These are phyloP conservation scores for Rhinichthys klamathensis DNA, from an alignment of 2,113 vertebrate genomes.

Conservation along the genomic window DNA sequence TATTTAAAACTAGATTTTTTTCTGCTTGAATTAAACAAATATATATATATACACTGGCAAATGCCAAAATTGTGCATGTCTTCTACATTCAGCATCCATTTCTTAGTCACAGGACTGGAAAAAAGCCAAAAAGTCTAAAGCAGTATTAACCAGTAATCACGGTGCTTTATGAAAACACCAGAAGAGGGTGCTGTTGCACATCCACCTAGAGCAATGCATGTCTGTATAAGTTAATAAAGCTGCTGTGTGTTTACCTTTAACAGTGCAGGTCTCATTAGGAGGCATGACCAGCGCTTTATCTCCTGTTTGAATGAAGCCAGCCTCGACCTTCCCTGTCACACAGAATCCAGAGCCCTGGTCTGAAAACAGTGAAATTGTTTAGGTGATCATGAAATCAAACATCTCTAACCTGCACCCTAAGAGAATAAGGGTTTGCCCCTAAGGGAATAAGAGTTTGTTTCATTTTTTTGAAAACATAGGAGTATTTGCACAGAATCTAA, in stretches of 20 bases:
- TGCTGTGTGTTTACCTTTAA: conserved; percentile 86
- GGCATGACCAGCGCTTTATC: conserved; percentile 92
- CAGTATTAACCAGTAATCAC: background rate
- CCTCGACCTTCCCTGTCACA: conserved; percentile 96
- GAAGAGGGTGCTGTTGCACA: conserved; percentile 60
- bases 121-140: background rate
- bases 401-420: background rate
- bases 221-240: background rate
- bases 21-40: background rate
- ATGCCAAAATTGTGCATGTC: background rate
- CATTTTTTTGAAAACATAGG: background rate
- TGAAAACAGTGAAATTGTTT: conserved; percentile 60
- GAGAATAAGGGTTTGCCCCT: background rate
- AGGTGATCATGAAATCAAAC: background rate
- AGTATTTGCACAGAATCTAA: background rate
- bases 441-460: background rate
- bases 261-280: conserved; percentile 95
- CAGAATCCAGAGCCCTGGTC: conserved; percentile 98
- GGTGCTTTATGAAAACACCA: conserved; percentile 48
- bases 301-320: conserved; percentile 91
- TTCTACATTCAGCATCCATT: conserved; percentile 40
- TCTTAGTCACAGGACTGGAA: background rate
- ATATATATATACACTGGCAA: background rate
- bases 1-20: too few relatives aligned
- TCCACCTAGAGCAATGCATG: background rate